Evolutionary conservation across 1,140 invertebrate species (phyloP), one percentile per base, ranked within the genome.

Genomic region (Colletes gigas): DNA sequence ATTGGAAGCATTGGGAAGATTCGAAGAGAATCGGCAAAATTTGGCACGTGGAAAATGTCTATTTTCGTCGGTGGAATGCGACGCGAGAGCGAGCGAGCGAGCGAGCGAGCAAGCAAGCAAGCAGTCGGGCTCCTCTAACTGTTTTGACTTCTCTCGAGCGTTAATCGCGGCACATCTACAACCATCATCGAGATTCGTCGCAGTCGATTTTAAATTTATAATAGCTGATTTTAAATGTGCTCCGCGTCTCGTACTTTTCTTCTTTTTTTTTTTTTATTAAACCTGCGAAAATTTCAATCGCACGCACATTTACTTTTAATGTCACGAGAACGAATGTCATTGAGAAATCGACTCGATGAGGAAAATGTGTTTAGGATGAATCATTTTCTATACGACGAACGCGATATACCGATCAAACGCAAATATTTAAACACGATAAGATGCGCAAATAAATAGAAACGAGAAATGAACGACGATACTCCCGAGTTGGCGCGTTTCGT

Each of bases 41-140:
- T 85, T 85, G 84, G 84, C 84, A 85, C 84, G 74, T 85, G 84
- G 74, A 82, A 85, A 72, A 85, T 70, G 74, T 76, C 84, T 85
- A 85, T 85, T 85, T 85, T 54, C 57, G 83, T 68, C 76, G 57
- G 41, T 52, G 84, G 83, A 85, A 85, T 85, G 84, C 65, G 80
- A 71, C 60, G 69, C 50, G 41, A 65, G 63, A 73, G 47, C 59
- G 63, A 82, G 54, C n/a, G n/a, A n/a, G n/a, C n/a, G n/a, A n/a
- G n/a, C n/a, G n/a, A n/a, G n/a, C n/a, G n/a, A n/a, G n/a, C n/a
- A n/a, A n/a, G n/a, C n/a, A n/a, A 73, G 47, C 59, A 57, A 82
- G 54, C 70, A 47, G 80, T 72, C 72, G 68, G 68, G 39, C 39
- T 59, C 55, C 44, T 65, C 47, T 12, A 17, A 60, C 75, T 62